Conservation (phyloP, 2,113 vertebrate genomes). For the Mungos mungo region DNA sequence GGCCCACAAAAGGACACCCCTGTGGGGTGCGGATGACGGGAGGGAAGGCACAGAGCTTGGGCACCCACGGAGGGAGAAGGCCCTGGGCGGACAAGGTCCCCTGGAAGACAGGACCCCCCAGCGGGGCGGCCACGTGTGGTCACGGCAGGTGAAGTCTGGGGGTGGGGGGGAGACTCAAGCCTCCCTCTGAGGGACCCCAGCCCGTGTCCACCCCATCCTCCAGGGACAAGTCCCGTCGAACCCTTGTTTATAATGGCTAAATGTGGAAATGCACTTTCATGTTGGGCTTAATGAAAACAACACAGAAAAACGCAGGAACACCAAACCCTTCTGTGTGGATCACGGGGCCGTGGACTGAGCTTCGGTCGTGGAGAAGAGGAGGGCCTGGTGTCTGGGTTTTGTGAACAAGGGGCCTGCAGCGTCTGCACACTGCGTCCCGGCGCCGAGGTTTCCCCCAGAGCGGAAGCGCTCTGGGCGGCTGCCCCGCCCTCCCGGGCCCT, state of each 20-base stretch:
- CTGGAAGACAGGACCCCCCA: too few species aligned
- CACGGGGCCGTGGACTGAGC: rapidly evolving
- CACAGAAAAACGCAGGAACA: rapidly evolving
- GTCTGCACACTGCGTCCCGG: rapidly evolving
- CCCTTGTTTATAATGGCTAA: rapidly evolving
- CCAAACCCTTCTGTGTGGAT: rapidly evolving
- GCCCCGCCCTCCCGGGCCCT: not conserved
- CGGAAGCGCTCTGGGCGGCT: not conserved
- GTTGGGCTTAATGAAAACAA: not conserved
- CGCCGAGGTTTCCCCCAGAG: rapidly evolving
- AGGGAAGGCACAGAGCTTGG: rapidly evolving
- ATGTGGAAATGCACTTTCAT: rapidly evolving
- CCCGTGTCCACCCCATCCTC: too few species aligned
- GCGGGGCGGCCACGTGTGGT: not conserved
- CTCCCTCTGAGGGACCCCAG: not conserved
- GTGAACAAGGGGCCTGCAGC: rapidly evolving
- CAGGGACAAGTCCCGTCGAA: rapidly evolving
- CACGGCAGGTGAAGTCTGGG: not conserved
- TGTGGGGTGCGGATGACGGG: rapidly evolving
- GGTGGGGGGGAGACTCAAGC: not conserved
- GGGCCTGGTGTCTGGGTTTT: too few species aligned
- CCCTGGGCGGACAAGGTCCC: too few species aligned
- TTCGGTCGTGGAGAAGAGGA: not conserved
- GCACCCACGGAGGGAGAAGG: not conserved
- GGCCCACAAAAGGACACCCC: rapidly evolving